Conservation (phyloP, 2,113 vertebrate species). For the Lycaon pictus region DNA sequence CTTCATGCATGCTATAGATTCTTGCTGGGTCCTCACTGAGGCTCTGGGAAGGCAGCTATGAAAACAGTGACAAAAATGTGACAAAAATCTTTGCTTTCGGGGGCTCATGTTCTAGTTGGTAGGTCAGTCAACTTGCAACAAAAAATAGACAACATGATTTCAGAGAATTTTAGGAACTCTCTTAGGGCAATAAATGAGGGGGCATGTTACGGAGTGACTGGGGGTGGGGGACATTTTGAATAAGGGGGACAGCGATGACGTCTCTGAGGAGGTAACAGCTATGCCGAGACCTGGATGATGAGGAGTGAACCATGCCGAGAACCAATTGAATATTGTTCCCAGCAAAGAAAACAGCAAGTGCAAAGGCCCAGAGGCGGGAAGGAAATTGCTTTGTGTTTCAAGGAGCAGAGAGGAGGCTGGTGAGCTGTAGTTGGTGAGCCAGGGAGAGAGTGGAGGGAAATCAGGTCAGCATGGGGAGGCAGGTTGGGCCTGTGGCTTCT, state of each 20-base stretch:
- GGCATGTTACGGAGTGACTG: too few relatives aligned
- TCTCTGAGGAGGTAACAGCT: not conserved
- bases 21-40: not conserved
- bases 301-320: not conserved
- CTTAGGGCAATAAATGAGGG: not conserved
- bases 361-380: not conserved
- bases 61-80: not conserved
- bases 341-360: not conserved
- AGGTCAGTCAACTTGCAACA: not conserved
- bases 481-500: not conserved
- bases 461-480: not conserved
- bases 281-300: not conserved
- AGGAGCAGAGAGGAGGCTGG: not conserved
- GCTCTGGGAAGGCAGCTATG: not conserved
- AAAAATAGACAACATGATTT: not conserved
- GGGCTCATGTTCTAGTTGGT: not conserved
- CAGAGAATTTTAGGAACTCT: not conserved
- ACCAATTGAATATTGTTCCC: not conserved
- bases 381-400: not conserved
- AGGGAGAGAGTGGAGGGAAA: not conserved
- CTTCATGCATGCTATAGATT: fast-evolving
- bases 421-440: not conserved
- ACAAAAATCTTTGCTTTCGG: not conserved
- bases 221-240: not conserved
- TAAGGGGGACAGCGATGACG: not conserved